These are phyloP conservation scores for Mycteria americana DNA, from an alignment of 2,797 vertebrate genomes.

Conservation along the genomic window DNA sequence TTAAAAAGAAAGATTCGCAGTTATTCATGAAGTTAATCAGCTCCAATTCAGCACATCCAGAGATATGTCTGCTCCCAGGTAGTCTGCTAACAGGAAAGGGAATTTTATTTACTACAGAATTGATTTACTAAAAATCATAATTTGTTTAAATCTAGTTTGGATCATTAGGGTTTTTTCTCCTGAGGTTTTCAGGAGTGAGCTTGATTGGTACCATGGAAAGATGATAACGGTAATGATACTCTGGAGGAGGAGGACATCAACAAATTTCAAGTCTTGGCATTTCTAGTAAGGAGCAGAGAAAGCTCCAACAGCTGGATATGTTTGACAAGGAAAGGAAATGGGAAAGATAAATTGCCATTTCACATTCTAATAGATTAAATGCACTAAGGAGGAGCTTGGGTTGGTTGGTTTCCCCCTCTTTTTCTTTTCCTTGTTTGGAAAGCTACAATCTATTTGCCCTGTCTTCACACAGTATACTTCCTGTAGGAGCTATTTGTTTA, in stretches of 20 bases:
- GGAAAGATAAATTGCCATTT: conserved; percentile 53
- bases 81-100: neutral
- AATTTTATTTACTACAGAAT: neutral
- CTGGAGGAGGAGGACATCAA: neutral
- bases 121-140: neutral
- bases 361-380: conserved; percentile 48
- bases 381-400: neutral
- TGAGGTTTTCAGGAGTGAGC: neutral
- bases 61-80: neutral
- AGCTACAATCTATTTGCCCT: conserved; percentile 45
- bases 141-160: neutral
- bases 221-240: neutral
- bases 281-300: neutral
- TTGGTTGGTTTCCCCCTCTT: neutral
- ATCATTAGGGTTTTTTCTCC: neutral
- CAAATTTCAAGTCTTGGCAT: conserved; percentile 11
- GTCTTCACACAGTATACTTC: conserved; percentile 45
- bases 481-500: conserved; percentile 60
- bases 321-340: conserved; percentile 52
- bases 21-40: neutral
- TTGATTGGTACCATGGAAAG: neutral
- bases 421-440: conserved; percentile 25
- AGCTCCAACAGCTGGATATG: conserved; percentile 37
- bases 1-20: neutral
- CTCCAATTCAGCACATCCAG: neutral